Percentiles rank a stretch among this genome's conserved stretches.
phyloP scores from a whole-genome alignment of 2,888 invertebrate genomes.

The Polia nebulosa region DNA sequence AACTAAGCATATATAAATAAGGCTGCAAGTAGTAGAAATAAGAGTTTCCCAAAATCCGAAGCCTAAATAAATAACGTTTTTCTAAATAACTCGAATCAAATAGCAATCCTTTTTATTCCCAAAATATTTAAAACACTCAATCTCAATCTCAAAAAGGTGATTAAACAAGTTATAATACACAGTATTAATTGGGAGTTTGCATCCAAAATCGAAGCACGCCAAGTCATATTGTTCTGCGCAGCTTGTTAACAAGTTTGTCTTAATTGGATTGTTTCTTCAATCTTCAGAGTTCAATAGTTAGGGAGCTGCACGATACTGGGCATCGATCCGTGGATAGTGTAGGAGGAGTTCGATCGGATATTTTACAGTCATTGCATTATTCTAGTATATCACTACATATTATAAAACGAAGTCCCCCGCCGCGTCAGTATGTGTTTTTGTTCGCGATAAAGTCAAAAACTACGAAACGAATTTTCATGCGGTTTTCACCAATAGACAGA shows the following conservation, averaged over 20 bases:
- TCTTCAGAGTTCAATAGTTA: constrained; percentile 47
- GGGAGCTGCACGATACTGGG: constrained; percentile 35
- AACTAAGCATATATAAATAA: no score
- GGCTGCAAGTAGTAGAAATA: background rate
- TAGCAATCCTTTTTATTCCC: background rate
- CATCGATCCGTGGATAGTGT: constrained; percentile 29
- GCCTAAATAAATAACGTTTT: background rate
- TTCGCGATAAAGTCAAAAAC: no score
- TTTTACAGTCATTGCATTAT: constrained; percentile 3
- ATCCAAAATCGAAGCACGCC: constrained; percentile 33
- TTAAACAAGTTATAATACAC: constrained; percentile 3
- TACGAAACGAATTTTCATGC: no score
- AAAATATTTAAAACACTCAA: no score
- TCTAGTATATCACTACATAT: no score
- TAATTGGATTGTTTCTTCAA: constrained; percentile 66
- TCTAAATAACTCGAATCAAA: background rate
- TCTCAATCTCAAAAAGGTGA: no score
- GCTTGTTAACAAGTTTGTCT: constrained; percentile 61
- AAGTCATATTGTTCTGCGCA: constrained; percentile 52
- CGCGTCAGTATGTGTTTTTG: no score
- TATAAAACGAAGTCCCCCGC: no score
- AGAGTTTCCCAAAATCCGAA: background rate
- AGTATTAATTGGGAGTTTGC: constrained; percentile 41
- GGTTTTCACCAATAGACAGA: no score
- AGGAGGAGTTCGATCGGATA: constrained; percentile 6